These are phyloP conservation scores for Rhopalosiphum maidis DNA, from an alignment of 1,140 invertebrate genomes.

Conservation along the genomic window DNA sequence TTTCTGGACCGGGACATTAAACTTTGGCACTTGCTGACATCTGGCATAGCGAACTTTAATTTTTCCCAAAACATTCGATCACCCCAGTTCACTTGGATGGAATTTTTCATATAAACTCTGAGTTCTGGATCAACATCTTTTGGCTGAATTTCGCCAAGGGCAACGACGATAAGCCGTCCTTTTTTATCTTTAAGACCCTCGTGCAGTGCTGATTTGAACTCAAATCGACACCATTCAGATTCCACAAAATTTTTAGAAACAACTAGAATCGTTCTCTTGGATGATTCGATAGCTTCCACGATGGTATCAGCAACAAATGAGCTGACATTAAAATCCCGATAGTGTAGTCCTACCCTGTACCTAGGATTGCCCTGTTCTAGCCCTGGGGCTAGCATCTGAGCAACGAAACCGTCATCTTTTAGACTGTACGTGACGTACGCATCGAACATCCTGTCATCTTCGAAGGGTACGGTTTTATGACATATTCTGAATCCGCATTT, in stretches of 20 bases:
- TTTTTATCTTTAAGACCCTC: constrained; percentile 81
- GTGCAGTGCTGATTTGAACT: constrained; percentile 90
- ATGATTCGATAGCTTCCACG: constrained; percentile 87
- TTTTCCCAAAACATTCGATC: constrained; percentile 95
- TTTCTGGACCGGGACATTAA: constrained; percentile 81
- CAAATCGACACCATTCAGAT: constrained; percentile 92
- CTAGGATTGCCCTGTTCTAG: constrained; percentile 72
- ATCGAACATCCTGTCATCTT: constrained; percentile 82
- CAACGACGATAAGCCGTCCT: constrained; percentile 81
- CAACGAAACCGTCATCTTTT: constrained; percentile 88
- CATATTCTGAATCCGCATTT: constrained; percentile 84
- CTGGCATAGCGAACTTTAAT: constrained; percentile 87
- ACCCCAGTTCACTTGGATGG: constrained; percentile 86
- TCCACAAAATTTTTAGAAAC: constrained; percentile 91
- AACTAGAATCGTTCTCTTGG: constrained; percentile 86
- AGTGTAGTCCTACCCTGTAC: constrained; percentile 84
- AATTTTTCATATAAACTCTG: constrained; percentile 85
- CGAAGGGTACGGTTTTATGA: constrained; percentile 79
- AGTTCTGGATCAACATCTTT: constrained; percentile 89
- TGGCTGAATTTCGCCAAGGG: constrained; percentile 82
- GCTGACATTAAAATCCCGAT: constrained; percentile 83
- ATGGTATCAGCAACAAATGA: constrained; percentile 87
- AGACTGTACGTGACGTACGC: constrained; percentile 90
- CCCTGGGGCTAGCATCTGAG: constrained; percentile 81
- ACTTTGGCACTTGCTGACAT: constrained; percentile 77